Evolutionary conservation across 1,140 invertebrate species (phyloP), one percentile per base, ranked within the genome.

Genomic region (Drosophila pectinifera): DNA sequence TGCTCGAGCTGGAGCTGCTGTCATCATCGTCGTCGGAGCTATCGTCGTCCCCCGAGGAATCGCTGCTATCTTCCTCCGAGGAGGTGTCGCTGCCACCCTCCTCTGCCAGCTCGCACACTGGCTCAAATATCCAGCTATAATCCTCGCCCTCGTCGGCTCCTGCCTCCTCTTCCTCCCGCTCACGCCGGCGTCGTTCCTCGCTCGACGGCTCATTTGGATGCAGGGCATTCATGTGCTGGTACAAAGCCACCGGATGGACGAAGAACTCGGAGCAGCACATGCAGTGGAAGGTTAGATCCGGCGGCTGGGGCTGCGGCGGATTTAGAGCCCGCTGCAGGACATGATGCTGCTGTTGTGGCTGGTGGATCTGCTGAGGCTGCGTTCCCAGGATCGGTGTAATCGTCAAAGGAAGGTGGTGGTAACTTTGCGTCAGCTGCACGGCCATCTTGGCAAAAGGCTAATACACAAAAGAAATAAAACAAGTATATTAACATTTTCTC

Each of bases 231-330:
- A 92, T 91, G 63, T 92, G 92, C 59, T 92, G 84, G 38, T 91
- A 91, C n/a, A 92, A 59, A 3, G 72, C 64, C 53, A 83, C 55
- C 3, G 92, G 91, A 68, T 90, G 78, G 11, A 91, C 78, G 38
- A 91, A 92, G 43, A 72, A 90, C 46, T 86, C 91, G 3, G 74
- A 48, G 59, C 92, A 92, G 65, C 88, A 90, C 78, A 91, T 92
- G 57, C 92, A 92, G 43, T 92, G 91, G 48, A 92, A 92, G 28
- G 91, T 92, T 7, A 92, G 56, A 45, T 92, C 91, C n/a, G 91
- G 91, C 13, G 84, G 77, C 53, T 78, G 67, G 0, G 77, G 59
- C 20, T 61, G 75, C 3, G 65, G 78, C 1, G 67, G 78, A 46
- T 57, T 63, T 0, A 68, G 64, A 11, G 55, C 59, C 55, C 48